Evolutionary conservation across 2,888 invertebrate species (phyloP), one percentile per base, ranked within the genome.

Genomic region (Pristionchus fissidentatus): DNA sequence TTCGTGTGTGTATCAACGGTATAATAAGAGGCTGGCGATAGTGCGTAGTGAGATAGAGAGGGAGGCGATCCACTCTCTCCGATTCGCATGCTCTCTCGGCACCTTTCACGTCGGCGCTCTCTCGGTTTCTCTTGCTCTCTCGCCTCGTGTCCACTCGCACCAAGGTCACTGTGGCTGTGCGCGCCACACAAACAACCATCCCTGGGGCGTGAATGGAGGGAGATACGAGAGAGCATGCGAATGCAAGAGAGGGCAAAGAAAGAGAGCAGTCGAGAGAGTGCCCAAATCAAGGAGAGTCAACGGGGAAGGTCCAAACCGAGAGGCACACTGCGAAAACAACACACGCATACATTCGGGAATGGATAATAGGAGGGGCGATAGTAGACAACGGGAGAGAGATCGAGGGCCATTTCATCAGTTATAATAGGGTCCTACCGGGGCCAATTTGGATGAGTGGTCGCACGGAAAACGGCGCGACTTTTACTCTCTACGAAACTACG

Each of bases 151-250:
- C 5, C 46, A 1, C 26, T 26, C 26, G n/a, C 5, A 35, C 15
- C 55, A 43, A 43, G 79, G 79, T 52, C 35, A 52, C n/a, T 29
- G 15, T 15, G 52, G 38, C 0, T 57, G 35, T 41, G 32, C 35
- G 79, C 41, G 13, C n/a, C 41, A 55, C 60, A 60, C 75, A 77
- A 77, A 77, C 75, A 77, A 49, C 75, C 10, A 49, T 19, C 75
- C 70, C 49, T 41, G 29, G 46, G 75, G 49, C 43, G 43, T 73
- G 43, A 32, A 75, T 8, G 52, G 75, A 29, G 62, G 22, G 57
- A 41, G 57, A 49, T 49, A 13, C 32, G 70, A 41, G 41, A 66
- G 66, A 22, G 5, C 4, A 8, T 49, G 49, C 49, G n/a, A 35
- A 38, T n/a, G 10, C n/a, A 41, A n/a, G 41, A 70, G 41, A n/a